phyloP scores from a whole-genome alignment of 2,113 vertebrate species.

The Amphiprion percula region DNA sequence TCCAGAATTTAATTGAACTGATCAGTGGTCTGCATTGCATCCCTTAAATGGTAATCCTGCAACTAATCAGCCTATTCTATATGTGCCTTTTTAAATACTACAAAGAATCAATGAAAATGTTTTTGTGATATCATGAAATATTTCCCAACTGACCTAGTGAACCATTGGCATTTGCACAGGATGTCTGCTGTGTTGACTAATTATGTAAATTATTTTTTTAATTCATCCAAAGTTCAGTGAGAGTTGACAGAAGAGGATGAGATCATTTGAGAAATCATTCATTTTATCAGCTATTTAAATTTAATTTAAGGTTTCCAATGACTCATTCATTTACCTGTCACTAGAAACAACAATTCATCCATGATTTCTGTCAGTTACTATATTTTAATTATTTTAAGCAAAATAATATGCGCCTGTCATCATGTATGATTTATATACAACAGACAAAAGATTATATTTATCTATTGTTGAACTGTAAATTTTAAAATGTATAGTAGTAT shows the following conservation, averaged over 20 bases:
- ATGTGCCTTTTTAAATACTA: background rate
- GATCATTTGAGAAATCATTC: constrained; percentile 38
- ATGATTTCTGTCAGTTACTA: background rate
- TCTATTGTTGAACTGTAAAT: too few relatives aligned
- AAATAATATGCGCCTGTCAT: background rate
- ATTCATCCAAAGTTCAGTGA: constrained; percentile 41
- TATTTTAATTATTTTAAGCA: background rate
- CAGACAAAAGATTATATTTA: too few relatives aligned
- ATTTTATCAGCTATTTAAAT: constrained; percentile 45
- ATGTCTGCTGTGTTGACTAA: constrained; percentile 35
- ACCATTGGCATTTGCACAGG: constrained; percentile 7
- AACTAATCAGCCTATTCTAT: background rate
- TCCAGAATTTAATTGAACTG: background rate
- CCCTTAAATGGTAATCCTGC: background rate
- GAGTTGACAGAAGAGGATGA: constrained; percentile 22
- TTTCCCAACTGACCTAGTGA: constrained; percentile 14
- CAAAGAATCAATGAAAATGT: background rate
- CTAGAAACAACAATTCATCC: constrained; percentile 22
- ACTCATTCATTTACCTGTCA: background rate
- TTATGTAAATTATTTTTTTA: constrained; percentile 53
- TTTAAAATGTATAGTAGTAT: too few relatives aligned
- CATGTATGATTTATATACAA: background rate
- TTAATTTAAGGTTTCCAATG: constrained; percentile 22
- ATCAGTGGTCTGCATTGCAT: background rate
- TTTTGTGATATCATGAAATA: background rate